Percentiles rank a stretch among this genome's conserved stretches.
Conservation (phyloP, 2,113 vertebrate species). For the Gnathonemus echidnorhynchus region DNA sequence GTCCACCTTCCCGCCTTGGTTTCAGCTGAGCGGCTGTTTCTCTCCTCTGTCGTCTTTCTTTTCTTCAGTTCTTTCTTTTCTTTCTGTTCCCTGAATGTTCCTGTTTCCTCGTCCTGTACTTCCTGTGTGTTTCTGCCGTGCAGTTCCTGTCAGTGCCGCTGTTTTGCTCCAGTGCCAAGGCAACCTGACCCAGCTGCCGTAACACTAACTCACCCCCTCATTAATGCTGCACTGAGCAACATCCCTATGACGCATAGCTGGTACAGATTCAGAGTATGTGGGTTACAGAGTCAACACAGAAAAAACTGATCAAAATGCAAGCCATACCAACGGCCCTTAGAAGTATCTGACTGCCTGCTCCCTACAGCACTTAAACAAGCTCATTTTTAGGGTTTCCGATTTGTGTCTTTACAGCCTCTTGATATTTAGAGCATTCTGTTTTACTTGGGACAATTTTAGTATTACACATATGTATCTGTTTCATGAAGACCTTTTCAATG, state of each 20-base stretch:
- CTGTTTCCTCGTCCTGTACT: background rate
- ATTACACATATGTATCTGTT: background rate
- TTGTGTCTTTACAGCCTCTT: background rate
- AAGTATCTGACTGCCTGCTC: background rate
- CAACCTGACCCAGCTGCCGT: background rate
- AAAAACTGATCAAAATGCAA: background rate
- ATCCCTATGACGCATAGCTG: background rate
- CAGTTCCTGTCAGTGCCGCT: background rate
- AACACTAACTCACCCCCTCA: background rate
- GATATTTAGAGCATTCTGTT: background rate
- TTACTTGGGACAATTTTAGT: background rate
- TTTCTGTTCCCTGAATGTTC: background rate
- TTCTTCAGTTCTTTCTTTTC: background rate
- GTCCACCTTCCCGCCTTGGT: background rate
- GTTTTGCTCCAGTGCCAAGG: background rate
- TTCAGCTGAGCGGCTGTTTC: background rate
- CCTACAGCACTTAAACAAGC: background rate
- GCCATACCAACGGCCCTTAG: background rate
- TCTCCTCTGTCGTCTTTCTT: background rate
- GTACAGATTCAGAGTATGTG: background rate
- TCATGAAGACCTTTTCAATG: background rate
- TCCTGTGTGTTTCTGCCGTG: background rate
- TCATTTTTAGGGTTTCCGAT: background rate
- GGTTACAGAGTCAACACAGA: background rate
- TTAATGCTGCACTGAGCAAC: background rate